A percentile compares a stretch with the other conserved stretches of the same genome.
Conservation (phyloP, 1,140 invertebrate species). For the Drosophila mayri region DNA sequence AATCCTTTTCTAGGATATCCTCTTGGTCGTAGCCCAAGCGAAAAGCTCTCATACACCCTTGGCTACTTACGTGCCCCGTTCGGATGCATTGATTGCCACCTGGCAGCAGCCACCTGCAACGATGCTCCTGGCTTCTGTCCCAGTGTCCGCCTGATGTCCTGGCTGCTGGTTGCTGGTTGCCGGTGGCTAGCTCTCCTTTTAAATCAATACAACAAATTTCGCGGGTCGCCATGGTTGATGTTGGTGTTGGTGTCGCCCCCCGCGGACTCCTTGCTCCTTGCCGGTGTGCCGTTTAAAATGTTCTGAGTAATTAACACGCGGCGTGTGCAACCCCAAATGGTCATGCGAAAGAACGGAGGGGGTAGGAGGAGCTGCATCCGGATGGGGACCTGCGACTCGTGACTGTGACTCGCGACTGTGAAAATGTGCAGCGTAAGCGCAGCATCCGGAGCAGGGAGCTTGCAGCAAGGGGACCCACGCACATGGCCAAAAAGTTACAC, state of each 20-base stretch:
- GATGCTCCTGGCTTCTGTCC: conserved; percentile 18
- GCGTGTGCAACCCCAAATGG: conserved; percentile 80
- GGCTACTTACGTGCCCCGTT: conserved; percentile 47
- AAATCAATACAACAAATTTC: conserved; percentile 82
- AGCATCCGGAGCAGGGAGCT: conserved; percentile 18
- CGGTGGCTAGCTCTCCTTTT: conserved; percentile 49
- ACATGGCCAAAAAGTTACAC: conserved; percentile 65
- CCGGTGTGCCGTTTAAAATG: conserved; percentile 73
- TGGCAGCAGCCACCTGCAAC: conserved; percentile 40
- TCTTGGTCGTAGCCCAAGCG: background rate
- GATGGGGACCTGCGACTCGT: background rate
- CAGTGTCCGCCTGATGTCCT: background rate
- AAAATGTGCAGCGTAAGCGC: conserved; percentile 77
- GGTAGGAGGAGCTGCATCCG: background rate
- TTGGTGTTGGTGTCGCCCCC: conserved; percentile 7
- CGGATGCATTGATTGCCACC: conserved; percentile 72
- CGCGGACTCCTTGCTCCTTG: conserved; percentile 4
- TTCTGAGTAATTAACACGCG: conserved; percentile 81
- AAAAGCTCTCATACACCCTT: background rate
- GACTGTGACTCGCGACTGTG: conserved; percentile 10
- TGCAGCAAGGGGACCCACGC: conserved; percentile 26
- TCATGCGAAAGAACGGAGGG: conserved; percentile 14
- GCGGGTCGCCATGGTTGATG: conserved; percentile 57
- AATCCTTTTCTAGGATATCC: background rate
- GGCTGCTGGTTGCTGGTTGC: conserved; percentile 6